These are phyloP conservation scores for Petrocephalus schoutedeni DNA, from an alignment of 2,797 vertebrate species.

Conservation along the genomic window DNA sequence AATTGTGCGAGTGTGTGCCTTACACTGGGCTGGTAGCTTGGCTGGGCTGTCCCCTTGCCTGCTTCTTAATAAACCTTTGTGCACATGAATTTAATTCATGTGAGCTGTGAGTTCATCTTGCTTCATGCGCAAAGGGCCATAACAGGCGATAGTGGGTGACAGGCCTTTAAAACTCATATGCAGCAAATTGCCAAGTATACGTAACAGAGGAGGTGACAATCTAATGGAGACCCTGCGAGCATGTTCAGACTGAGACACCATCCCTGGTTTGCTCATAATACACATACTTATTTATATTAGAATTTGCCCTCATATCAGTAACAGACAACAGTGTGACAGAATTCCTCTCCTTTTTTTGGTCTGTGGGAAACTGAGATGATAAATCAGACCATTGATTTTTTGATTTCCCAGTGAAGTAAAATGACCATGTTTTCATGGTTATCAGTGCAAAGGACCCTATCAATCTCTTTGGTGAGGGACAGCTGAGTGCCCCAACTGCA, in stretches of 20 bases:
- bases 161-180: not conserved
- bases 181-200: not conserved
- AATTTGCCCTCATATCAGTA: not conserved
- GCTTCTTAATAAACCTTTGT: not conserved
- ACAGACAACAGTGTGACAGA: not conserved
- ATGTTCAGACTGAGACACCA: not conserved
- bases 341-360: constrained; percentile 1
- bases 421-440: constrained; percentile 22
- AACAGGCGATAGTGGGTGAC: not conserved
- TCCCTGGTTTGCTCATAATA: not conserved
- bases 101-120: not conserved
- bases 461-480: not conserved
- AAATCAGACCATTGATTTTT: constrained; percentile 25
- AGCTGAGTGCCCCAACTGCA: not conserved
- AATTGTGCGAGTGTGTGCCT: not conserved
- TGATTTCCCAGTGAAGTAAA: constrained; percentile 18
- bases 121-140: not conserved
- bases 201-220: not conserved
- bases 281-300: not conserved
- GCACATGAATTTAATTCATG: not conserved
- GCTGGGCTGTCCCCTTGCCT: not conserved
- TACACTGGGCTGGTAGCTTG: not conserved
- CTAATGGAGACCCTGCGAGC: not conserved
- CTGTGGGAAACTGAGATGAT: not conserved
- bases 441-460: constrained; percentile 18